Conservation (phyloP, 2,888 invertebrate species). For the Cephus runcator region DNA sequence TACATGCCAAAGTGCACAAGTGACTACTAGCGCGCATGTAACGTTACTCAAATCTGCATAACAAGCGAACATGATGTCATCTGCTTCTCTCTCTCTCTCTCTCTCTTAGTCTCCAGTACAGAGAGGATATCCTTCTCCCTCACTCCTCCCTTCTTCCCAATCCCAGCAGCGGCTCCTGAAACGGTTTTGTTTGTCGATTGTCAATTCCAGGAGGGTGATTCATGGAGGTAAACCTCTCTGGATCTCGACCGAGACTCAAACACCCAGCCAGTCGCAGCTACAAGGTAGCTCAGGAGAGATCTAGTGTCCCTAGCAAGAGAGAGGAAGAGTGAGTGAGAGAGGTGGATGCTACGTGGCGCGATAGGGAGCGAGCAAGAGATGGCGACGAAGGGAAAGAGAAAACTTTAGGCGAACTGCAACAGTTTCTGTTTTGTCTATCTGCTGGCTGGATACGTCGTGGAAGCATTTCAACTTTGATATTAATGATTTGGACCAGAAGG, state of each 20-base stretch:
- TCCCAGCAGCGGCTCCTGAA: slow-evolving; percentile 9
- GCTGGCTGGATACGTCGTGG: neutral
- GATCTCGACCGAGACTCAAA: neutral
- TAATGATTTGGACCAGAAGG: slow-evolving; percentile 33
- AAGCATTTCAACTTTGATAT: slow-evolving; percentile 34
- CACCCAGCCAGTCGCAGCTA: neutral
- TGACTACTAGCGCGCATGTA: too few relatives aligned
- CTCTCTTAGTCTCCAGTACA: too few relatives aligned
- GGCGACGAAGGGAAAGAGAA: too few relatives aligned
- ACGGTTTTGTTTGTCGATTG: slow-evolving; percentile 36
- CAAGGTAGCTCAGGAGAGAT: too few relatives aligned
- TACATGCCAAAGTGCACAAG: too few relatives aligned
- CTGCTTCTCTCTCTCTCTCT: too few relatives aligned
- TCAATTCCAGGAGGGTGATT: slow-evolving; percentile 36
- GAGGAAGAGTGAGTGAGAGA: too few relatives aligned
- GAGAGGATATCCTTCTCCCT: neutral
- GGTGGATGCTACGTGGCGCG: too few relatives aligned
- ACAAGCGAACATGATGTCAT: slow-evolving; percentile 25
- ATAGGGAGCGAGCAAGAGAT: too few relatives aligned
- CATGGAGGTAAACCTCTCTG: slow-evolving; percentile 21
- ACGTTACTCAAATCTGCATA: slow-evolving; percentile 49
- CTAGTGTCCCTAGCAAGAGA: too few relatives aligned
- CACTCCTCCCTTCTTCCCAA: neutral
- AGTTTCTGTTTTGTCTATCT: neutral
- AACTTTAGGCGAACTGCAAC: too few relatives aligned